Base-by-base conservation (phyloP, 2,797 vertebrate genomes). In the Spinus pinus region DNA sequence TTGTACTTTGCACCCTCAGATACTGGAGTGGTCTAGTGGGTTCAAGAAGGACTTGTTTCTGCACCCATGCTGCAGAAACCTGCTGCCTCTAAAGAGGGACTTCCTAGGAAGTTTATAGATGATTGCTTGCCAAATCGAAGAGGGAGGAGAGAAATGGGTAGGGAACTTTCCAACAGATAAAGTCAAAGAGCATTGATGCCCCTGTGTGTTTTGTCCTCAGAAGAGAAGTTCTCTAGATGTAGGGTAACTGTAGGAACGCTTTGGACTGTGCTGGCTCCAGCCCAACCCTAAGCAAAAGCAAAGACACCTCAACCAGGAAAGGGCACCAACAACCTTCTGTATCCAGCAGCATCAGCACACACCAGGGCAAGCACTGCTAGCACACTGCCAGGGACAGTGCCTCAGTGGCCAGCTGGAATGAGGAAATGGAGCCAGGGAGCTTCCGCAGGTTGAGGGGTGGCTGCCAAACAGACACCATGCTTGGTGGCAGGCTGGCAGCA, bases 331-430 rank as follows among this genome's bases (percentile, higher is more conserved):
- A 2, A 13, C 17, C 42, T 72, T 28, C 65, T 53, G 31, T 42
- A 14, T 50, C 39, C 80, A 61, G 75, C 69, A 84, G 57, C 81
- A 58, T 46, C 44, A 60, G 53, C 54, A 57, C 75, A 67, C 39
- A 39, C 7, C 33, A 81, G 54, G 13, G 4, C 39, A 67, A 69
- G 49, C 16, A 17, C 35, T 14, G 14, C 31, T 8, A 79, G 28
- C 44, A 28, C 7, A 1, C n/a, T 57, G 66, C 33, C 0, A 0
- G 69, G 60, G 39, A 46, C 4, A 2, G n/a, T 65, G 56, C 57
- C 86, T 88, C 15, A 3, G 54, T 54, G 77, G 39, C 87, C 62
- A 77, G 56, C 35, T 88, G 66, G 66, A 88, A 92, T 25, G 42
- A 73, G 50, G 33, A 74, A 75, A 81, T 16, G 28, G 46, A 90